phyloP scores from a whole-genome alignment of 2,797 vertebrate genomes.

The Diglossa cyanea region DNA sequence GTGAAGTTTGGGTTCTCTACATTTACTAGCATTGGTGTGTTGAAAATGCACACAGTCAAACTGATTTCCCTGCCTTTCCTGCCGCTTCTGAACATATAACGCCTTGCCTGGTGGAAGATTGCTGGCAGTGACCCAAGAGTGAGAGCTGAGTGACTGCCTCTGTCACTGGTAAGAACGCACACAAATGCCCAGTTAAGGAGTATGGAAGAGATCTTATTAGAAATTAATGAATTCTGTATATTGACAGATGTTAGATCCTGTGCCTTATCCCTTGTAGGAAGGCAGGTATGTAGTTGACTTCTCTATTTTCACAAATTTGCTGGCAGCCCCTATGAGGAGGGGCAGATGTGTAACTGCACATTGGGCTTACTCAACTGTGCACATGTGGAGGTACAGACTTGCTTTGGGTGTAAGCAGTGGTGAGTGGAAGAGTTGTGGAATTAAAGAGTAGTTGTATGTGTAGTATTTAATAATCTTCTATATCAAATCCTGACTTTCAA shows the following conservation, averaged over 20 bases:
- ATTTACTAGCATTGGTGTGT: background rate
- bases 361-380: fast-evolving
- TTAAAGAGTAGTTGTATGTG: background rate
- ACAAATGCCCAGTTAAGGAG: background rate
- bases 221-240: background rate
- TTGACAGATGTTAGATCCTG: background rate
- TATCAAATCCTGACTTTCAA: background rate
- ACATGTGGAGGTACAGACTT: fast-evolving
- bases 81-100: background rate
- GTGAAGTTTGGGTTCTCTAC: background rate
- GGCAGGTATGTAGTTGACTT: background rate
- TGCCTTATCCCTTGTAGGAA: background rate
- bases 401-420: background rate
- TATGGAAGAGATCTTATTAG: background rate
- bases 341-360: fast-evolving
- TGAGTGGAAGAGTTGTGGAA: background rate
- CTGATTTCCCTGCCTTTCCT: background rate
- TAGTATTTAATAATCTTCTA: background rate
- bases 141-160: background rate
- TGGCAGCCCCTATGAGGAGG: background rate
- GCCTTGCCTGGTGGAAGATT: background rate
- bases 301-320: background rate
- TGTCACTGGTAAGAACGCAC: background rate
- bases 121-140: background rate
- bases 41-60: background rate